Evolutionary conservation across 2,113 vertebrate species (phyloP).

Genomic region (Channa maculata): DNA sequence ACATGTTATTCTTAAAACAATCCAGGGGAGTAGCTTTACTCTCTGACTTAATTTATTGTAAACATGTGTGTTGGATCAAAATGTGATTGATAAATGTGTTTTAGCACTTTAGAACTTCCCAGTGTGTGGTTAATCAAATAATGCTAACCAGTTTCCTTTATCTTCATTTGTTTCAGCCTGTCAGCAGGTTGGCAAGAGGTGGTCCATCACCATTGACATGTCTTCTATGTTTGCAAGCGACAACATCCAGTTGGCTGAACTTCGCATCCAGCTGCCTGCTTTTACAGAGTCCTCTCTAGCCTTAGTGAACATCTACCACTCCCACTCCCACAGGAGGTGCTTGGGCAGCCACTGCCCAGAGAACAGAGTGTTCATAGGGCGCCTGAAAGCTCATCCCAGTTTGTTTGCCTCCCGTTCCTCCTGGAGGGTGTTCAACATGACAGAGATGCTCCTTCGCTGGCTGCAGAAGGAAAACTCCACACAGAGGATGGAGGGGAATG

Average conservation of each 20-base stretch:
- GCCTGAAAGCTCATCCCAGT: constrained; percentile 65
- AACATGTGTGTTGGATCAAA: too few relatives aligned
- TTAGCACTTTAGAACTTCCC: too few relatives aligned
- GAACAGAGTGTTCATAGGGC: constrained; percentile 82
- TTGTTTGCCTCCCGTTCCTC: constrained; percentile 61
- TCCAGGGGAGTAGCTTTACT: too few relatives aligned
- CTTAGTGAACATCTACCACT: constrained; percentile 86
- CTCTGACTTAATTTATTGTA: too few relatives aligned
- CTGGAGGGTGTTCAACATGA: constrained; percentile 89
- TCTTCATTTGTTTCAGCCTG: constrained; percentile 77
- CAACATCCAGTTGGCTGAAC: constrained; percentile 84
- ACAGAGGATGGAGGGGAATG: background rate
- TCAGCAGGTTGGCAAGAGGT: constrained; percentile 79
- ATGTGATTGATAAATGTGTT: too few relatives aligned
- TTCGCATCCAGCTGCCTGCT: constrained; percentile 80
- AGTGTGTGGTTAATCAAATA: too few relatives aligned
- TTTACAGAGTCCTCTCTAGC: constrained; percentile 51
- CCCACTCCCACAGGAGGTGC: constrained; percentile 79
- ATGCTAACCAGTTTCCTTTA: constrained; percentile 9
- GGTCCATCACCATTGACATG: constrained; percentile 88
- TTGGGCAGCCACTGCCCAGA: constrained; percentile 45
- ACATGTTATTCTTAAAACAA: too few relatives aligned
- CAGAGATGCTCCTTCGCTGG: constrained; percentile 82
- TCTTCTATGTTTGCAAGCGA: constrained; percentile 85
- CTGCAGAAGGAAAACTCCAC: constrained; percentile 65